phyloP scores from a whole-genome alignment of 1,140 invertebrate genomes.

The Lucilia sericata region DNA sequence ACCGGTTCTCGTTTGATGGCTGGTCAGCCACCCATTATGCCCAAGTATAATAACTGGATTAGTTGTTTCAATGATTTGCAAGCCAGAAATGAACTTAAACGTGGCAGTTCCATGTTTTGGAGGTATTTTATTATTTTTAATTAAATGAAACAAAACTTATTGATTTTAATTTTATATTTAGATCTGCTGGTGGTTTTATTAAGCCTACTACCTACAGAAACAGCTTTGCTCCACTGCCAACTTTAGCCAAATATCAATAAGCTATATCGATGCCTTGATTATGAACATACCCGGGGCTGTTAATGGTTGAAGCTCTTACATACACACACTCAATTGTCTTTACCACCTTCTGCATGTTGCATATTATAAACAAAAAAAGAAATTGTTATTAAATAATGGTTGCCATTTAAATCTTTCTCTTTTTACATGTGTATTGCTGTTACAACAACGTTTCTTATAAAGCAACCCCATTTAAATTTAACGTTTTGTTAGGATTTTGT shows the following conservation, averaged over 20 bases:
- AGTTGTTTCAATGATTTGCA: constrained; percentile 84
- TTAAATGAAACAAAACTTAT: not conserved
- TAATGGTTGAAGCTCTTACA: too few species aligned
- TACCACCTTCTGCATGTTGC: constrained; percentile 13
- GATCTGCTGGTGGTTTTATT: constrained; percentile 45
- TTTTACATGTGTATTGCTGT: not conserved
- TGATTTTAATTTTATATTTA: not conserved
- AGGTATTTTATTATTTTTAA: constrained; percentile 52
- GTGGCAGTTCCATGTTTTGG: constrained; percentile 83
- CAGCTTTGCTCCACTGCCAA: constrained; percentile 44
- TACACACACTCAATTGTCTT: not conserved
- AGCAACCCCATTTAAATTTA: not conserved
- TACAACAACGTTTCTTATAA: not conserved
- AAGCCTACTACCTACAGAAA: not conserved
- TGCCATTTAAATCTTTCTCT: not conserved
- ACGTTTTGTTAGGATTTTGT: not conserved
- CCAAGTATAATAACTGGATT: constrained; percentile 80
- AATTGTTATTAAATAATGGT: not conserved
- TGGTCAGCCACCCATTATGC: constrained; percentile 84
- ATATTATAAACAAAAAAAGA: not conserved
- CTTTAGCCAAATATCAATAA: constrained; percentile 48
- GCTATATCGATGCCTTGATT: not conserved
- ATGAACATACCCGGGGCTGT: not conserved
- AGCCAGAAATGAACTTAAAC: constrained; percentile 79
- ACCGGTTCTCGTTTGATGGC: constrained; percentile 81